A percentile compares a stretch with the other conserved stretches of the same genome.
Conservation (phyloP, 2,797 vertebrate species). For the Squalus acanthias region DNA sequence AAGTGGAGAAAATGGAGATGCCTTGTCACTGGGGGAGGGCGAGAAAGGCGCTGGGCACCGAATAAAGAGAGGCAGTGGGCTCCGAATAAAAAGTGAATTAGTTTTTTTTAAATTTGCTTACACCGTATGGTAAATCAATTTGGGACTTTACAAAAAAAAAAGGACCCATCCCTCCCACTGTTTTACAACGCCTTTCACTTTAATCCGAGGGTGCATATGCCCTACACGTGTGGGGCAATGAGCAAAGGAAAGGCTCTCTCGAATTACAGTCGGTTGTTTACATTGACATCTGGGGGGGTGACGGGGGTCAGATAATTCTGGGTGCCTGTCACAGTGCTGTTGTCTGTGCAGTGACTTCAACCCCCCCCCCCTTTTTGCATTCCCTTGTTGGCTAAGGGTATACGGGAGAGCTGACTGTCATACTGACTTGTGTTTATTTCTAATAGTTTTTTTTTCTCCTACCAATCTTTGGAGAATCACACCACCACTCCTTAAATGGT, state of each 20-base stretch:
- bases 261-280: slow-evolving; percentile 3
- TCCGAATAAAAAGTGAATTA: neutral
- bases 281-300: neutral
- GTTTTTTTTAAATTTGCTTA: neutral
- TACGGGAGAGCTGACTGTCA: neutral
- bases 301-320: neutral
- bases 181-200: neutral
- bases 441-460: neutral
- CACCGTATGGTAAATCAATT: neutral
- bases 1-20: slow-evolving; percentile 28
- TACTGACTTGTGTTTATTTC: neutral
- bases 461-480: neutral
- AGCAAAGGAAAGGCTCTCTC: neutral
- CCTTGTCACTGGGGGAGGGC: neutral
- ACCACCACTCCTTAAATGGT: neutral
- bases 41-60: neutral
- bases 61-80: neutral
- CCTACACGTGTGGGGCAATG: neutral
- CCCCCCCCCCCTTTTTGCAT: neutral
- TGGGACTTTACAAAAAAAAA: neutral
- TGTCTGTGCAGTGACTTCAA: neutral
- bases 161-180: neutral
- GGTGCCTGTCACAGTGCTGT: neutral
- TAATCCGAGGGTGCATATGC: neutral
- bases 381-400: neutral